Evolutionary conservation across 2,888 invertebrate species (phyloP), one percentile per base, ranked within the genome.

Genomic region (Eledone cirrhosa): DNA sequence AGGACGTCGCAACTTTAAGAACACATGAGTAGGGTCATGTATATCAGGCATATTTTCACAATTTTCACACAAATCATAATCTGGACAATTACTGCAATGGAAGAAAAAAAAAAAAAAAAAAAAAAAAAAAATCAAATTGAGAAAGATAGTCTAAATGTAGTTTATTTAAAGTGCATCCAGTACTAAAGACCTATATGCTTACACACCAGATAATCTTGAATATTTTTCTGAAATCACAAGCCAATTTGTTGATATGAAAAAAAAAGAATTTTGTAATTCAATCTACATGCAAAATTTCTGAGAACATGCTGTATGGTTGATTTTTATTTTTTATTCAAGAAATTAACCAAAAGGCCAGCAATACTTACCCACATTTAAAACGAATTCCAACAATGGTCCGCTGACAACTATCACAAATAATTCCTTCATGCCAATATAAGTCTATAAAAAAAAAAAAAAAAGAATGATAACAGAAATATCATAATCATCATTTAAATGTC

Each of bases 281-380:
- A 11, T 41, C 11, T 41, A 41, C 41, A 41, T 8, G 5, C 5
- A 11, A 41, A 41, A 41, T 41, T 41, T 41, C 41, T 41, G 11
- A 8, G 41, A 41, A 41, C 41, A 41, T 2, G 41, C 5, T n/a
- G n/a, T n/a, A n/a, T n/a, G n/a, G n/a, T n/a, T n/a, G n/a, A n/a
- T n/a, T n/a, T n/a, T n/a, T 5, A 2, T 5, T 41, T 41, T 41
- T 41, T 87, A 91, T 80, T 91, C 89, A 8, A 84, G 78, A 83
- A 91, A 91, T 81, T 90, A 89, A 4, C 90, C 90, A 84, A 16
- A 83, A 81, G 48, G 48, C 7, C 27, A 76, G 48, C 31, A 48
- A 65, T 31, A 87, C 89, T 86, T 85, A 90, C 90, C 89, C 90
- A 81, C 91, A 91, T 81, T 90, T 90, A 83, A 89, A 91, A 75